Evolutionary conservation across 2,888 invertebrate species (phyloP), one percentile per base, ranked within the genome.

Genomic region (Osmoderma eremita): DNA sequence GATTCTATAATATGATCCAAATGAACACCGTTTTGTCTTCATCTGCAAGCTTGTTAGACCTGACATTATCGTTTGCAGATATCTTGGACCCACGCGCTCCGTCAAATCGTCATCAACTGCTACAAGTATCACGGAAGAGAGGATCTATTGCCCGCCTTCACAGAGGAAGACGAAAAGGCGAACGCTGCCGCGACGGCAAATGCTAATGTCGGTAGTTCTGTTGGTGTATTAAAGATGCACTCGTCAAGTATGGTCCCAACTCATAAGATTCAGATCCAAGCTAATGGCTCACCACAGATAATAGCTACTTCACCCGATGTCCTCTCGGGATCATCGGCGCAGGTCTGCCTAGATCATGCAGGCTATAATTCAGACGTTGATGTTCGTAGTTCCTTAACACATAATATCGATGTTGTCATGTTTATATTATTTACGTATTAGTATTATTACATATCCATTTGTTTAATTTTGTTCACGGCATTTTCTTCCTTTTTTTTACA

Each of bases 101-200:
- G 97, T 54, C 96, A 97, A 84, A 97, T 98, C 75, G 97, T 98
- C 69, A 93, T 96, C 79, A 97, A 97, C 84, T 98, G 98, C 84
- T 98, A 98, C 86, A 97, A 96, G 85, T 97, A 94, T 85, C 97
- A 98, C 83, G 96, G 97, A 0, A 88, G 97, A 74, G 97, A 97
- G 84, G 97, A 98, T 82, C 86, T 98, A 71, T 84, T 98, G 78
- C 97, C 97, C 13, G 95, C 96, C 42, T 97, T 97, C 84, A 92
- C 90, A 62, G 97, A 96, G 79, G 95, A 95, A 67, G 94, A 95
- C 68, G 95, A 95, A 71, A 92, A 93, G 75, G 87, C 88, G 15
- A 88, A 87, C 76, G 84, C 85, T 78, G 74, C 87, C 78, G 84
- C 90, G 75, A 81, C 87, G 76, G 79, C 84, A 75, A 81, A 83